Conservation (phyloP, 2,888 invertebrate genomes). For the Galeopsomyia nigrocyanea region DNA sequence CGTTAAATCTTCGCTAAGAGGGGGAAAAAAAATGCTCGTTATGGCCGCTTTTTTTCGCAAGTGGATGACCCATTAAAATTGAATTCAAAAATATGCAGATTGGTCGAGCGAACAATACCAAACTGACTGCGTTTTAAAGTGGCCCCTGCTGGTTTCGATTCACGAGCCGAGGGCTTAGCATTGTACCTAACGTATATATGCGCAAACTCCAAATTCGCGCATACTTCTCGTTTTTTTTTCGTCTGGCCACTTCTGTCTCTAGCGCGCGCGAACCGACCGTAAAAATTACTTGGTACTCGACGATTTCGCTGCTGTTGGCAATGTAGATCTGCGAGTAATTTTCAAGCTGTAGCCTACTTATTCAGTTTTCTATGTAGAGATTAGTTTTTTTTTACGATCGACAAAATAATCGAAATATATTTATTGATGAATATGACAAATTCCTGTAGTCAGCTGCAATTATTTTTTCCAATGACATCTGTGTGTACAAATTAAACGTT, state of each 20-base stretch:
- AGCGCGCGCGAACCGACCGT: not conserved
- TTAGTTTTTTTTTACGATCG: no score
- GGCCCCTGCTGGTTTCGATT: constrained; percentile 11
- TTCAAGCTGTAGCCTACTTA: no score
- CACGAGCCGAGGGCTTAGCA: not conserved
- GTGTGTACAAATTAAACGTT: no score
- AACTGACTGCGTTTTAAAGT: constrained; percentile 1
- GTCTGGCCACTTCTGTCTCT: not conserved
- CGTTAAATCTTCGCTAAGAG: constrained; percentile 7
- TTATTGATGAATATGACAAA: no score
- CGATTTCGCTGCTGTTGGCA: no score
- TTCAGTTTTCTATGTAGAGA: no score
- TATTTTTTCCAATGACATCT: no score
- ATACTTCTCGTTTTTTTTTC: not conserved
- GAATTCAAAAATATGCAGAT: constrained; percentile 6
- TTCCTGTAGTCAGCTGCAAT: no score
- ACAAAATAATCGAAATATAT: no score
- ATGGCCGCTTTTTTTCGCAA: constrained; percentile 43
- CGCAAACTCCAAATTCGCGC: no score
- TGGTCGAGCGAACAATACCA: not conserved
- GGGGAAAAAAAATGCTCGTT: constrained; percentile 4
- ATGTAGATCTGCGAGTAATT: no score
- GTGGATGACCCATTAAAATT: constrained; percentile 57
- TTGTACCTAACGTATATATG: constrained; percentile 6
- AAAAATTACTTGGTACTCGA: no score